phyloP scores from a whole-genome alignment of 1,140 invertebrate genomes.

The Hycleus cichorii region DNA sequence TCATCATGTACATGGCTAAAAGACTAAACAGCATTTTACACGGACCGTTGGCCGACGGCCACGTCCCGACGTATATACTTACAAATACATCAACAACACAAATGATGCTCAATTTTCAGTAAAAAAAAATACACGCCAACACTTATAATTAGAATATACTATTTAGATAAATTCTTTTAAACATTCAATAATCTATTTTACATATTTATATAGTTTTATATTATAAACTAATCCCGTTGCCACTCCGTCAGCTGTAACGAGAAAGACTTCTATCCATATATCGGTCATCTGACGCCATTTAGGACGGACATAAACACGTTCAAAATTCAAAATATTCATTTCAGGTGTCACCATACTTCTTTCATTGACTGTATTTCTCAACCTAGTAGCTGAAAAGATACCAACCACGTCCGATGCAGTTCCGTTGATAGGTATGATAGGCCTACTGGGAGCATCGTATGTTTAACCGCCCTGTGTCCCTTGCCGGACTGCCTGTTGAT shows the following conservation, averaged over 20 bases:
- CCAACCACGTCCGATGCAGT: slow-evolving; percentile 85
- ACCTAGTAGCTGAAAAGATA: slow-evolving; percentile 87
- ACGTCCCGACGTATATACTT: slow-evolving; percentile 4
- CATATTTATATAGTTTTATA: neutral
- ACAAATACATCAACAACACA: slow-evolving; percentile 7
- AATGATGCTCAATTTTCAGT: too few species aligned
- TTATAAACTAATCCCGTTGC: slow-evolving; percentile 7
- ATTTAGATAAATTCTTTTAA: neutral
- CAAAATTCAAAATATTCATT: slow-evolving; percentile 16
- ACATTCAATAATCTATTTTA: neutral
- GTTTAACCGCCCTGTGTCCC: slow-evolving; percentile 40
- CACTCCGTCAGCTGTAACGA: slow-evolving; percentile 14
- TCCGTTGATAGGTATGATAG: slow-evolving; percentile 50
- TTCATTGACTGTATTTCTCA: slow-evolving; percentile 96
- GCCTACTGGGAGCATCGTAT: slow-evolving; percentile 39
- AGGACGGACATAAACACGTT: slow-evolving; percentile 13
- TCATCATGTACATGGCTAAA: slow-evolving; percentile 16
- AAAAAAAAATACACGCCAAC: slow-evolving; percentile 2
- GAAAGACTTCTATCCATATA: slow-evolving; percentile 4
- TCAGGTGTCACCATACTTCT: slow-evolving; percentile 93
- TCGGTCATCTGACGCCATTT: slow-evolving; percentile 6
- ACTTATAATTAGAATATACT: neutral
- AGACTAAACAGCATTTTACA: slow-evolving; percentile 6
- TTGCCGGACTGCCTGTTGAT: slow-evolving; percentile 42
- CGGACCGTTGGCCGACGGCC: slow-evolving; percentile 11